These are phyloP conservation scores for Scaptomyza montana DNA, from an alignment of 1,140 invertebrate species.

Conservation along the genomic window DNA sequence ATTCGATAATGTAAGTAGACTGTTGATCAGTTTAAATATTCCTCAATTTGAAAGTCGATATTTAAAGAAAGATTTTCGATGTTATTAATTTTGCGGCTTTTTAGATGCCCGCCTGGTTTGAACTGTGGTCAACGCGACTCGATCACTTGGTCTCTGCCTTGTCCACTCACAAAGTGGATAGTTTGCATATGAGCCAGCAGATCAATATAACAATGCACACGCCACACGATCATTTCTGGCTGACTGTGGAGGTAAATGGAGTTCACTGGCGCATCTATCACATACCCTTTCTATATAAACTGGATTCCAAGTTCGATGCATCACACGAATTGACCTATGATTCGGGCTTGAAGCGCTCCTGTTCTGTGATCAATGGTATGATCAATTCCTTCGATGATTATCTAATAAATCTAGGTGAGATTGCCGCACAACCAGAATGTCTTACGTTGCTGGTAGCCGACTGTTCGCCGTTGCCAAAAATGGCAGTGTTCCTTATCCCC, in stretches of 20 bases:
- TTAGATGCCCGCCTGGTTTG: slow-evolving; percentile 82
- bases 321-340: slow-evolving; percentile 78
- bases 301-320: slow-evolving; percentile 81
- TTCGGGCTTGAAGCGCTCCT: slow-evolving; percentile 75
- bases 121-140: slow-evolving; percentile 74
- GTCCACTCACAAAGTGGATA: slow-evolving; percentile 70
- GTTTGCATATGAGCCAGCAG: slow-evolving; percentile 73
- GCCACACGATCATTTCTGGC: slow-evolving; percentile 74
- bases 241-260: slow-evolving; percentile 74
- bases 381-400: slow-evolving; percentile 82
- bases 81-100: too few relatives aligned
- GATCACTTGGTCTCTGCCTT: slow-evolving; percentile 80
- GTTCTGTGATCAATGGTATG: slow-evolving; percentile 78
- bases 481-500: slow-evolving; percentile 74
- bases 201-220: slow-evolving; percentile 73
- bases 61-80: too few relatives aligned
- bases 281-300: slow-evolving; percentile 76
- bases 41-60: too few relatives aligned
- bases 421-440: slow-evolving; percentile 56
- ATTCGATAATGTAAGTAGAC: slow-evolving; percentile 68
- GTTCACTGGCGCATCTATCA: slow-evolving; percentile 79
- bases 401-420: slow-evolving; percentile 67
- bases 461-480: slow-evolving; percentile 66
- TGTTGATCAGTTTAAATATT: too few relatives aligned
- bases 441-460: slow-evolving; percentile 74